Base-by-base conservation (phyloP, 1,140 invertebrate genomes). In the Trichomalopsis sarcophagae region DNA sequence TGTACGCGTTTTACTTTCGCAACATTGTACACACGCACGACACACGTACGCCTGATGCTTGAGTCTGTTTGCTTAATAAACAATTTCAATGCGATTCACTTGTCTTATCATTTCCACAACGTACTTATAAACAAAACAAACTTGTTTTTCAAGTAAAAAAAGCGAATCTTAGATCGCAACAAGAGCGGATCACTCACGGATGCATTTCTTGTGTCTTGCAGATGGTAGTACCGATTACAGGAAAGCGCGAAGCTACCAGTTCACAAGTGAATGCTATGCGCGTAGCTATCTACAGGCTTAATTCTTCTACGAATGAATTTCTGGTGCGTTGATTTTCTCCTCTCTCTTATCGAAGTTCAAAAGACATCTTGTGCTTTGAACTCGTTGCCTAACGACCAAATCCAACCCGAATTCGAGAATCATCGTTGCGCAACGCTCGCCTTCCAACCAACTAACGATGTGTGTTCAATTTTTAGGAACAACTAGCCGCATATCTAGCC, bases 401-500 rank as follows among this genome's bases (percentile, higher is more conserved):
- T 50, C 2, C 10, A 50, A 50, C 47, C 14, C 5, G 5, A 36
- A 36, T 36, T 36, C 14, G 55, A 62, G 55, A 50, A 50, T 11
- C 13, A 50, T 50, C 47, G 47, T 62, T 62, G 55, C 17, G 50
- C 5, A 55, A 55, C 44, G 44, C 17, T 55, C 50, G 13, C 14
- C 0, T 14, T 62, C 55, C 2, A 13, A 55, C 3, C 2, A 5
- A 55, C 50, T 55, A 55, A 55, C 50, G 55, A 21, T 62, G 55
- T 62, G 55, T 66, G 33, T 47, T 82, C n/a, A 9, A 81, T 74
- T 90, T 91, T 40, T 86, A 95, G 95, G 94, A 95, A 87, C 93
- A 94, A 81, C 86, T 95, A 13, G 94, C 95, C 3, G 91, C 93
- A 82, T 94, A 95, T 85, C 86, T 95, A 30, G 95, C 94, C 33